These are phyloP conservation scores for Sylvilagus bachmani DNA, from an alignment of 2,113 vertebrate genomes.

Conservation along the genomic window DNA sequence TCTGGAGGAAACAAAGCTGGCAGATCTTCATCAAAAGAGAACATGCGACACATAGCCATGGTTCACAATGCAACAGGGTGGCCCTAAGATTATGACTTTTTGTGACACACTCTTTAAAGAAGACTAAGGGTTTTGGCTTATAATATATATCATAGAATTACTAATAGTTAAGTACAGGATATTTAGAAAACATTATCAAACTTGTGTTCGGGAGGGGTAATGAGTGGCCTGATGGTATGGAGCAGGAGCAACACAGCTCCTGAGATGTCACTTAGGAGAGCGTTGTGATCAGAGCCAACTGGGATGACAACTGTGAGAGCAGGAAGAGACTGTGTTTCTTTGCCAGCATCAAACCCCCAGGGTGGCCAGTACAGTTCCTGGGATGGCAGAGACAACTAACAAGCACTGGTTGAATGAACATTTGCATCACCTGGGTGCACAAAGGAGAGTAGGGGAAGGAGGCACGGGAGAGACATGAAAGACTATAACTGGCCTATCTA, in stretches of 20 bases:
- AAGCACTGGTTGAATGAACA: neutral
- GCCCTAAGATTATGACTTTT: neutral
- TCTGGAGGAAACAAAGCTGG: neutral
- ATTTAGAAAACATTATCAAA: conserved; percentile 28
- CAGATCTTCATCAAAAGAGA: neutral
- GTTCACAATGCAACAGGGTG: neutral
- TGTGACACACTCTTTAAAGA: neutral
- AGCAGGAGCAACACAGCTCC: neutral
- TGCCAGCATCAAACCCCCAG: neutral
- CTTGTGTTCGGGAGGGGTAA: neutral
- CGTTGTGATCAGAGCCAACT: neutral
- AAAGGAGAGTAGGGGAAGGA: neutral
- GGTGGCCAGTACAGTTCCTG: neutral
- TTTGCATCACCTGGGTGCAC: neutral
- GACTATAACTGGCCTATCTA: neutral
- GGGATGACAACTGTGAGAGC: neutral
- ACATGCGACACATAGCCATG: neutral
- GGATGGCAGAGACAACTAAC: neutral
- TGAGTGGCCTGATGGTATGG: neutral
- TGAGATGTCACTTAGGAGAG: neutral
- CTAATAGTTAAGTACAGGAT: neutral
- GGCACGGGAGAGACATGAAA: neutral
- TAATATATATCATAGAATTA: neutral
- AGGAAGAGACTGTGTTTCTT: neutral
- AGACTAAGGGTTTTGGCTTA: neutral